phyloP scores from a whole-genome alignment of 2,888 invertebrate species.

The Drosophila buzzatii region DNA sequence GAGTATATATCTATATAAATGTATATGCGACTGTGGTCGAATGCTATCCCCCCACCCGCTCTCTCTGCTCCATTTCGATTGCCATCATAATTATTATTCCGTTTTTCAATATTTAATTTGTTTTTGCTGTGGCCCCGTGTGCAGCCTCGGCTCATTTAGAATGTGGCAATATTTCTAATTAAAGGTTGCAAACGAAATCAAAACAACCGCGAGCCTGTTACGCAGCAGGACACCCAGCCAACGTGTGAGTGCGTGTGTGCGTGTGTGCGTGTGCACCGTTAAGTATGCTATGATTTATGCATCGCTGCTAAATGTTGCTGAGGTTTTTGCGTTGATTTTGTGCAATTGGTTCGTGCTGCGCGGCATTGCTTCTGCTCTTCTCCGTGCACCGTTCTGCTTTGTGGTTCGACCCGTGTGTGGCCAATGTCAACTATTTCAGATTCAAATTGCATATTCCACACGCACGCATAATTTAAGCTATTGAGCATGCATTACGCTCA shows the following conservation, averaged over 20 bases:
- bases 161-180: conserved; percentile 80
- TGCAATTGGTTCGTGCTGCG: conserved; percentile 50
- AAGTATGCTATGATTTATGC: conserved; percentile 81
- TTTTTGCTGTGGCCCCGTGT: conserved; percentile 29
- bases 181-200: conserved; percentile 81
- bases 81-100: conserved; percentile 69
- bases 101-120: conserved; percentile 78
- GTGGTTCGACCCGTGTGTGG: conserved; percentile 12
- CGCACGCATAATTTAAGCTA: conserved; percentile 72
- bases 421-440: conserved; percentile 57
- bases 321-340: conserved; percentile 71
- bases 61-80: neutral
- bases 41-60: neutral
- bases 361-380: neutral
- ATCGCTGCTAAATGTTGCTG: conserved; percentile 74
- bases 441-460: conserved; percentile 68
- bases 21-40: conserved; percentile 50
- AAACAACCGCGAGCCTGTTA: conserved; percentile 71
- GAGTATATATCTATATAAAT: conserved; percentile 60
- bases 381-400: conserved; percentile 3
- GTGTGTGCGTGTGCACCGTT: conserved; percentile 44
- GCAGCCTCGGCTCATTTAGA: conserved; percentile 61
- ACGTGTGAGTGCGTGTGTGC: conserved; percentile 24
- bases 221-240: conserved; percentile 54
- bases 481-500: conserved; percentile 34